Conservation (phyloP, 2,888 invertebrate genomes). For the Drosophila mulleri region DNA sequence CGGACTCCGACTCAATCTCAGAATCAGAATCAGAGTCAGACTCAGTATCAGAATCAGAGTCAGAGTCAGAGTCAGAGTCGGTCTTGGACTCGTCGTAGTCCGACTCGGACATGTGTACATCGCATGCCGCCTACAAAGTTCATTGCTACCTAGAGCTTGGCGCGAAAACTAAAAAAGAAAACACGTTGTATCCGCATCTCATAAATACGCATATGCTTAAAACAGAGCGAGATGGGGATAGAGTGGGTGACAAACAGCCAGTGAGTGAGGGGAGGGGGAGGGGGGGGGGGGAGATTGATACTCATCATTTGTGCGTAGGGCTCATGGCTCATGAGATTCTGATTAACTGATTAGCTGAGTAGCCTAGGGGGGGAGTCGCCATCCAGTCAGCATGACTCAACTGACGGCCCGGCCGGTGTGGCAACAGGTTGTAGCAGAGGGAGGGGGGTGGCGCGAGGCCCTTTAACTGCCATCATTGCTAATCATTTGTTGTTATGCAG, state of each 20-base stretch:
- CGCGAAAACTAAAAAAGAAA: constrained; percentile 33
- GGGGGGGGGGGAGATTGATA: no score
- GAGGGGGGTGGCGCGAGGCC: constrained; percentile 6
- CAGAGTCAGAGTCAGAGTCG: no score
- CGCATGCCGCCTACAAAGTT: constrained; percentile 50
- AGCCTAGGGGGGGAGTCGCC: constrained; percentile 11
- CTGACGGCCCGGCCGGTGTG: constrained; percentile 27
- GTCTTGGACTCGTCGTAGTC: constrained; percentile 3
- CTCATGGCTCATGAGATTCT: constrained; percentile 16
- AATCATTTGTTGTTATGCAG: constrained; percentile 29
- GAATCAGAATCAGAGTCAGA: not conserved
- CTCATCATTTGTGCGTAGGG: constrained; percentile 9
- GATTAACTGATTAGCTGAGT: not conserved
- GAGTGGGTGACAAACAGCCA: not conserved
- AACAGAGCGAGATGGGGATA: not conserved
- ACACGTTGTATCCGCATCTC: constrained; percentile 54
- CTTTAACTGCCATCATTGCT: constrained; percentile 1
- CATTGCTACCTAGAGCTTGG: constrained; percentile 48
- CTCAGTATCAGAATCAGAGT: not conserved
- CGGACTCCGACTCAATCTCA: not conserved
- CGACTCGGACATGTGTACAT: constrained; percentile 23
- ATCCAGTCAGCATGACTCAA: constrained; percentile 56
- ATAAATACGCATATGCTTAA: constrained; percentile 32
- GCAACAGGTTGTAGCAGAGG: constrained; percentile 59
- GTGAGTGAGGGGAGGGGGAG: not conserved